Percentiles rank a stretch among this genome's conserved stretches.
These are phyloP conservation scores for Sula dactylatra DNA, from an alignment of 2,113 vertebrate genomes.

Conservation along the genomic window DNA sequence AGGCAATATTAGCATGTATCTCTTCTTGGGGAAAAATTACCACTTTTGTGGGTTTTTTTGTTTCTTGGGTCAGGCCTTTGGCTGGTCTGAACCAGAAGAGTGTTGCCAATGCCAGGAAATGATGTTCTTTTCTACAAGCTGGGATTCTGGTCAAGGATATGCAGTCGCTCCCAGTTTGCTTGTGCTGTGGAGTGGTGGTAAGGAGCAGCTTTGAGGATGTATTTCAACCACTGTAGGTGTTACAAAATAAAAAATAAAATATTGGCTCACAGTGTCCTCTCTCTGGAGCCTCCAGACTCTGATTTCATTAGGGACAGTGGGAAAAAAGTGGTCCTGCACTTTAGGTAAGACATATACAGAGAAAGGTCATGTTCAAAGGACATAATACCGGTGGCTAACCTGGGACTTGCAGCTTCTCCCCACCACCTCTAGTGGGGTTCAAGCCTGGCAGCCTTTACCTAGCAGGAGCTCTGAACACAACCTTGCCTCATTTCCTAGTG, in stretches of 20 bases:
- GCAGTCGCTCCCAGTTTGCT: background rate
- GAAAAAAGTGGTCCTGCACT: background rate
- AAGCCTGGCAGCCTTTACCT: background rate
- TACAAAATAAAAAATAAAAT: background rate
- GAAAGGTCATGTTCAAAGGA: background rate
- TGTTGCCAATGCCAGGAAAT: background rate
- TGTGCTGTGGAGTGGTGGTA: background rate
- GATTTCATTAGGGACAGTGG: rapidly evolving
- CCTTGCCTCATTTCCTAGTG: rapidly evolving
- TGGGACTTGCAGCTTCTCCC: background rate
- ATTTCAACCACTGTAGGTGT: background rate
- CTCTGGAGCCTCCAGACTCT: background rate
- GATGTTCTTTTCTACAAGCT: background rate
- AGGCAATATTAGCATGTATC: background rate
- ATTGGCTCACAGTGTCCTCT: background rate
- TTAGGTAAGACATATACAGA: background rate
- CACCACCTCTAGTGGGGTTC: background rate
- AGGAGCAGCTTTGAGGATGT: background rate
- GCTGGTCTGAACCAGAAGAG: background rate
- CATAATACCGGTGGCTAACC: background rate
- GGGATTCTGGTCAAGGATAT: background rate
- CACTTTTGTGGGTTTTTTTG: background rate
- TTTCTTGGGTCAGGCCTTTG: background rate
- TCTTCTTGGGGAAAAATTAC: background rate
- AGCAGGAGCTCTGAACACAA: background rate